A percentile compares a stretch with the other conserved stretches of the same genome.
These are phyloP conservation scores for Dexiosoma caninum DNA, from an alignment of 2,888 invertebrate species.

Conservation along the genomic window DNA sequence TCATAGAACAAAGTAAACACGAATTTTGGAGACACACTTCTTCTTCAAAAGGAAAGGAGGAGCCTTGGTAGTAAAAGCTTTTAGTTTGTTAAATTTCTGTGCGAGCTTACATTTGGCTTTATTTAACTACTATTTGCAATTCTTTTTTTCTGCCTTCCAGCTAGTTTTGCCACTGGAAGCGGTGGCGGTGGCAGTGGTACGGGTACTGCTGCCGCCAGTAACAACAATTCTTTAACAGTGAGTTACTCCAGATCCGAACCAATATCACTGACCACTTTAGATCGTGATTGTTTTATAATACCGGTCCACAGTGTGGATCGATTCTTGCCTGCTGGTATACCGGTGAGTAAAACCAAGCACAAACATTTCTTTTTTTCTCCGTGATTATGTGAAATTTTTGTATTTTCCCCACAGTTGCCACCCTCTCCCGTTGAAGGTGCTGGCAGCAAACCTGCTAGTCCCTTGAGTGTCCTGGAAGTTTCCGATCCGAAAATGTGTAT, in stretches of 20 bases:
- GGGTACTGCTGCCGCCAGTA: neutral
- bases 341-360: no score
- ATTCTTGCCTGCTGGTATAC: conserved; percentile 93
- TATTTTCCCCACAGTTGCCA: conserved; percentile 79
- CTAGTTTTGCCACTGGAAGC: conserved; percentile 71
- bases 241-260: conserved; percentile 80
- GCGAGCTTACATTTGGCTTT: neutral
- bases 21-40: conserved; percentile 18
- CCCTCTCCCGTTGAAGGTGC: conserved; percentile 80
- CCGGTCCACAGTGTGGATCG: conserved; percentile 92
- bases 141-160: conserved; percentile 68
- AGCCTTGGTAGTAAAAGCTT: conserved; percentile 51
- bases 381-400: no score
- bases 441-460: conserved; percentile 75
- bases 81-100: conserved; percentile 6
- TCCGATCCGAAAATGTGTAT: conserved; percentile 94
- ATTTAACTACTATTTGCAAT: neutral
- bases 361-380: no score
- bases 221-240: conserved; percentile 53
- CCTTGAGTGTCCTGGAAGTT: conserved; percentile 87
- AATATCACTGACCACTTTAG: conserved; percentile 88
- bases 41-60: conserved; percentile 31
- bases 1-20: neutral
- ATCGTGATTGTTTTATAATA: conserved; percentile 95
- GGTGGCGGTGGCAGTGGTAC: conserved; percentile 63